Conservation (phyloP, 2,888 invertebrate species). For the Polyommatus iphigenia region DNA sequence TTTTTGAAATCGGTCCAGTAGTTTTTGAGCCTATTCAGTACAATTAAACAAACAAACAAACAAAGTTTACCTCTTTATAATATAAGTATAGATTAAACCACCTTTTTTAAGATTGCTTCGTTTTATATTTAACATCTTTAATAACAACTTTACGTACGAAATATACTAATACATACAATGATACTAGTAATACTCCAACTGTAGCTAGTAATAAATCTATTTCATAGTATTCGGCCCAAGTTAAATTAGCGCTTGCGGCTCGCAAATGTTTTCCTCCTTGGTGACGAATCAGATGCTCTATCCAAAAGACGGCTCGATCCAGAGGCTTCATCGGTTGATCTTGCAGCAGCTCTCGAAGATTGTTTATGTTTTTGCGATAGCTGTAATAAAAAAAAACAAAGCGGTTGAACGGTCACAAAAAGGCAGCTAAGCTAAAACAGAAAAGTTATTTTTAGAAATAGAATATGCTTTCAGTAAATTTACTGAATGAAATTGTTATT, state of each 20-base stretch:
- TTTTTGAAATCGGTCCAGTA: no score
- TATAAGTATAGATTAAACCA: no score
- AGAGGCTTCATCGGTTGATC: slow-evolving; percentile 39
- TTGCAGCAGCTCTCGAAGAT: slow-evolving; percentile 35
- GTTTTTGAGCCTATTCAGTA: no score
- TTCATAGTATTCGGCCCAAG: slow-evolving; percentile 37
- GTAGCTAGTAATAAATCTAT: slow-evolving; percentile 30
- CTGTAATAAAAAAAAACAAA: slow-evolving; percentile 36
- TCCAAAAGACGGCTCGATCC: slow-evolving; percentile 43
- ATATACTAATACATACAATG: not conserved
- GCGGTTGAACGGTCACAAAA: not conserved
- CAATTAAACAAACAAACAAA: no score
- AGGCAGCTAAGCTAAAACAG: not conserved
- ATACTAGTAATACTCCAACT: not conserved
- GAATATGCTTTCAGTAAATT: no score
- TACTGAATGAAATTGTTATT: not conserved
- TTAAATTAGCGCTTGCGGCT: slow-evolving; percentile 37
- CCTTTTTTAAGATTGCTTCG: not conserved
- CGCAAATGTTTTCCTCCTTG: slow-evolving; percentile 38
- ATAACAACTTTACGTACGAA: not conserved
- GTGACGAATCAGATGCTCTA: slow-evolving; percentile 40
- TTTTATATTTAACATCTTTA: not conserved
- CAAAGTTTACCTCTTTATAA: no score
- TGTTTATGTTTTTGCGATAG: slow-evolving; percentile 38
- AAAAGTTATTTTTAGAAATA: not conserved